phyloP scores from a whole-genome alignment of 1,140 invertebrate genomes.

The Choristoneura fumiferana region DNA sequence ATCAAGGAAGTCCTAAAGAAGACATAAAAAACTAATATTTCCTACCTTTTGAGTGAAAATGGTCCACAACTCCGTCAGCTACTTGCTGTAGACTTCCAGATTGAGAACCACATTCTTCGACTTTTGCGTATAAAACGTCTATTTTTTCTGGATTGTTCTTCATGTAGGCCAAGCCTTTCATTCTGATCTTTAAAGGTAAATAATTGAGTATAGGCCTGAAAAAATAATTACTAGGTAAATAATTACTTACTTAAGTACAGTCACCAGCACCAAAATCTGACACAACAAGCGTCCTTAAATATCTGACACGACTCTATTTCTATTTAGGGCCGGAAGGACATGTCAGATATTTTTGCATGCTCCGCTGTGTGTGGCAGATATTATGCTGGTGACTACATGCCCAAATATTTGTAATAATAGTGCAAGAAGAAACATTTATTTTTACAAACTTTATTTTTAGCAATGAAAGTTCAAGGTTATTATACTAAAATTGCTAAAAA shows the following conservation, averaged over 20 bases:
- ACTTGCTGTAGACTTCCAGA: conserved; percentile 63
- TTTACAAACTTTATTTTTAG: no score
- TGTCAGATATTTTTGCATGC: no score
- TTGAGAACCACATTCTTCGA: conserved; percentile 64
- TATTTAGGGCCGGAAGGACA: no score
- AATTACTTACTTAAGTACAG: not conserved
- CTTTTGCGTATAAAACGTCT: conserved; percentile 72
- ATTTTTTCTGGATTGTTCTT: conserved; percentile 69
- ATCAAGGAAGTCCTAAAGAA: not conserved
- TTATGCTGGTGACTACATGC: no score
- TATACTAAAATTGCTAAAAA: no score
- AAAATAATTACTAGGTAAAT: conserved; percentile 21
- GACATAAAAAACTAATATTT: not conserved
- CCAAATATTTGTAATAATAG: no score
- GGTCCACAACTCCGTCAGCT: conserved; percentile 59
- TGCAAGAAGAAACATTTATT: no score
- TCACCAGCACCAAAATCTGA: no score
- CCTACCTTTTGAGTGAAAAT: conserved; percentile 73
- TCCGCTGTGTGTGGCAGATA: no score
- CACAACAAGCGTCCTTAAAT: no score
- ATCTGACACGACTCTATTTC: no score
- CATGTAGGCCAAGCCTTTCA: conserved; percentile 77
- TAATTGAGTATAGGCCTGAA: conserved; percentile 52
- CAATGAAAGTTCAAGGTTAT: no score
- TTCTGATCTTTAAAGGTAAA: conserved; percentile 58